Evolutionary conservation across 2,113 vertebrate genomes (phyloP).

Genomic region (Cisticola juncidis): DNA sequence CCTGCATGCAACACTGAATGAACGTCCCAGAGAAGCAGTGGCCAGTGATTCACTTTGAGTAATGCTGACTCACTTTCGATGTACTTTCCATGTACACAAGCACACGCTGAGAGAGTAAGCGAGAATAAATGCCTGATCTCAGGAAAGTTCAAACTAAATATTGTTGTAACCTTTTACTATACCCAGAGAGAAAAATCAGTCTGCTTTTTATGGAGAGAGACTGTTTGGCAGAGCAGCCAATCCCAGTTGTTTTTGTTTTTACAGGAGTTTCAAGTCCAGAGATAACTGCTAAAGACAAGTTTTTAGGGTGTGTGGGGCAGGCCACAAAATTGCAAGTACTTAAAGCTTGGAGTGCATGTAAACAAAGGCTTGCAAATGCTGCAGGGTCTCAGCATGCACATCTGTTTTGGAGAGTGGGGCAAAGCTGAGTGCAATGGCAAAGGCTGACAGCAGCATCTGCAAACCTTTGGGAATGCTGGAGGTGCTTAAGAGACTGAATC

Average conservation of each 20-base stretch:
- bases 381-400: background rate
- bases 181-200: conserved; percentile 63
- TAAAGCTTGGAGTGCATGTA: conserved; percentile 37
- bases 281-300: conserved; percentile 64
- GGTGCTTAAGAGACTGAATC: background rate
- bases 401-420: background rate
- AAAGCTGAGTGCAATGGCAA: background rate
- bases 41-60: conserved; percentile 73
- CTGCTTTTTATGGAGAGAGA: conserved; percentile 67
- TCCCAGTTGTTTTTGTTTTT: conserved; percentile 75
- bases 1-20: conserved; percentile 16
- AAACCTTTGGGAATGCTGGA: background rate
- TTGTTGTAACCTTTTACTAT: conserved; percentile 78
- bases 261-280: conserved; percentile 69
- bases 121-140: conserved; percentile 68
- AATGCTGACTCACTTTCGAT: conserved; percentile 73
- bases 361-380: conserved; percentile 38
- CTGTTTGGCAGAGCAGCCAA: conserved; percentile 49
- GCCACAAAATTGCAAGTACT: conserved; percentile 59
- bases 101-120: conserved; percentile 59
- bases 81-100: conserved; percentile 74
- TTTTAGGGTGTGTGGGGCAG: conserved; percentile 59
- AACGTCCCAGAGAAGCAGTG: conserved; percentile 58
- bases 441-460: background rate
- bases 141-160: conserved; percentile 76